Conservation (phyloP, 2,113 vertebrate species). For the Lepidiolamprologus cunningtoni region DNA sequence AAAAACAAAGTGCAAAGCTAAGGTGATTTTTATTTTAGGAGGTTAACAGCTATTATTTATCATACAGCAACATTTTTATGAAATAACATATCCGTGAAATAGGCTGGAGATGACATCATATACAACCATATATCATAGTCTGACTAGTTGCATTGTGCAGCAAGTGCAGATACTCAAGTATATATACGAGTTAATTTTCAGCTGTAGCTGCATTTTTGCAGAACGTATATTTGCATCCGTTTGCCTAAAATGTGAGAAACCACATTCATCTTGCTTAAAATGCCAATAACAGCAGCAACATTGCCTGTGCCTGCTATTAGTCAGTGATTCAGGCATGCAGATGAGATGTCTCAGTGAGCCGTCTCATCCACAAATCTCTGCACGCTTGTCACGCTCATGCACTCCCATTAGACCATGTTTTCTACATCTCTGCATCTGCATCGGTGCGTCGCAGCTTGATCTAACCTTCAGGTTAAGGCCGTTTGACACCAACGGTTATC, state of each 20-base stretch:
- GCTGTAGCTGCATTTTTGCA: neutral
- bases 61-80: neutral
- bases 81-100: neutral
- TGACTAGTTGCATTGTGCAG: neutral
- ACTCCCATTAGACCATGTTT: neutral
- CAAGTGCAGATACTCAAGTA: neutral
- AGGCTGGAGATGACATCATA: neutral
- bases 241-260: neutral
- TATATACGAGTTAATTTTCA: neutral
- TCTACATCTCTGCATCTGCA: slow-evolving; percentile 7
- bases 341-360: neutral
- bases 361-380: neutral
- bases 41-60: neutral
- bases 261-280: neutral
- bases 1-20: neutral
- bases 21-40: neutral
- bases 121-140: neutral
- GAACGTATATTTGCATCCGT: neutral
- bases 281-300: neutral
- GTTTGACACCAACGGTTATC: slow-evolving; percentile 31
- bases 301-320: neutral
- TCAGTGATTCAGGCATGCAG: neutral
- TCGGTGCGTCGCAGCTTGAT: neutral
- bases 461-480: slow-evolving; percentile 25
- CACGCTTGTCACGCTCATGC: neutral